These are phyloP conservation scores for Doris montereyensis DNA, from an alignment of 2,888 invertebrate genomes.

Conservation along the genomic window DNA sequence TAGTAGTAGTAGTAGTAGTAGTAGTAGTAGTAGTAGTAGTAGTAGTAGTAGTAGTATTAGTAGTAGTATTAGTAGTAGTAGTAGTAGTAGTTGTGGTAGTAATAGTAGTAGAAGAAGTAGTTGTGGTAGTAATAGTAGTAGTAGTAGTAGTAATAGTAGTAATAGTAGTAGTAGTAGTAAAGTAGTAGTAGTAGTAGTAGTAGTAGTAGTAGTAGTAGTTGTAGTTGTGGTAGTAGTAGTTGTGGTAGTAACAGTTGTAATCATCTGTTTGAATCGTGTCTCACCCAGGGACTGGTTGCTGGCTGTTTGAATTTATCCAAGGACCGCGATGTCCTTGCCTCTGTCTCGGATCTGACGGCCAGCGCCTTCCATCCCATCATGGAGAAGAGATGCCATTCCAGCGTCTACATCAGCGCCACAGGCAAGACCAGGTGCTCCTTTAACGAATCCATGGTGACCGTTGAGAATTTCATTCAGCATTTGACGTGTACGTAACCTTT, in stretches of 20 bases:
- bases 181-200: no score
- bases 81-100: no score
- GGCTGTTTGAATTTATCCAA: slow-evolving; percentile 51
- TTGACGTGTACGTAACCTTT: slow-evolving; percentile 53
- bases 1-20: neutral
- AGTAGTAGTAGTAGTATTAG: neutral
- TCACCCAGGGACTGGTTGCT: slow-evolving; percentile 57
- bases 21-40: neutral
- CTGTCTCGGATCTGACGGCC: slow-evolving; percentile 51
- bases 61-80: no score
- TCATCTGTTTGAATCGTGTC: no score
- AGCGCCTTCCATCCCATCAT: slow-evolving; percentile 54
- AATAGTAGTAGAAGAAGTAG: no score
- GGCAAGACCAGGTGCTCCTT: slow-evolving; percentile 57
- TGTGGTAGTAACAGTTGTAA: no score
- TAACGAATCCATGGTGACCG: slow-evolving; percentile 56
- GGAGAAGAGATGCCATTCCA: no score
- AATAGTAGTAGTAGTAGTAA: neutral
- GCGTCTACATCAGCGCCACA: no score
- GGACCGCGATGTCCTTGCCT: slow-evolving; percentile 51
- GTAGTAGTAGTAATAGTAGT: neutral
- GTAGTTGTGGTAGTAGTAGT: no score
- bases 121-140: no score
- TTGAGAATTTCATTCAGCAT: slow-evolving; percentile 58
- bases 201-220: no score